These are phyloP conservation scores for Brachionus koreanus DNA, from an alignment of 1,140 invertebrate genomes.

Conservation along the genomic window DNA sequence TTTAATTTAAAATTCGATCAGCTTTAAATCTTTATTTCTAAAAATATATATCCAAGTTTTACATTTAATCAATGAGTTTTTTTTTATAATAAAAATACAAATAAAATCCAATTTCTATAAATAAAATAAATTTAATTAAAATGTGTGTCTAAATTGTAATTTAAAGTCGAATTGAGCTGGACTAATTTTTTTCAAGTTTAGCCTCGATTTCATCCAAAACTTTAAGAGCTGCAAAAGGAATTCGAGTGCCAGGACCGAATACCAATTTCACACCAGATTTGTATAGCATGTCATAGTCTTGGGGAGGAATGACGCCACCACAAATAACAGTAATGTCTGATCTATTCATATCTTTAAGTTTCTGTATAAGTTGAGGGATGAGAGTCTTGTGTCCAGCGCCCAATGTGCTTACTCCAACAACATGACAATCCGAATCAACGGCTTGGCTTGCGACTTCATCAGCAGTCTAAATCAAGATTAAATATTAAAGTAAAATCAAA, in stretches of 20 bases:
- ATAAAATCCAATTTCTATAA: background rate
- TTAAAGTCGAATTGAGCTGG: background rate
- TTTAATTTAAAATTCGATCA: background rate
- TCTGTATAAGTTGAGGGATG: conserved; percentile 63
- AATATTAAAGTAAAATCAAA: too few species aligned
- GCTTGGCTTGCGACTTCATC: conserved; percentile 66
- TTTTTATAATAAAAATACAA: background rate
- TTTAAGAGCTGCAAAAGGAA: conserved; percentile 56
- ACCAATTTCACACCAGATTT: conserved; percentile 62
- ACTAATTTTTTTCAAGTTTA: background rate
- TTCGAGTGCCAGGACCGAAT: conserved; percentile 65
- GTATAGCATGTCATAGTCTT: conserved; percentile 66
- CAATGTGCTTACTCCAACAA: conserved; percentile 65
- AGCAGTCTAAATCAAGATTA: conserved; percentile 60
- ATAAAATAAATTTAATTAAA: background rate
- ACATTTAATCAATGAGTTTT: background rate
- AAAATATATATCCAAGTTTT: conserved; percentile 3
- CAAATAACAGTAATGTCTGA: conserved; percentile 66
- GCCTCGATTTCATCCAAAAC: conserved; percentile 51
- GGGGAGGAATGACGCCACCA: conserved; percentile 68
- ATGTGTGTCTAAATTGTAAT: background rate
- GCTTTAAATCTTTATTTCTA: background rate
- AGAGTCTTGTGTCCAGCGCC: conserved; percentile 68
- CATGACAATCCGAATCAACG: conserved; percentile 67
- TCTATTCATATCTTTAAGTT: conserved; percentile 61